Base-by-base conservation (phyloP, 2,797 vertebrate genomes). In the Gallinago stenura region DNA sequence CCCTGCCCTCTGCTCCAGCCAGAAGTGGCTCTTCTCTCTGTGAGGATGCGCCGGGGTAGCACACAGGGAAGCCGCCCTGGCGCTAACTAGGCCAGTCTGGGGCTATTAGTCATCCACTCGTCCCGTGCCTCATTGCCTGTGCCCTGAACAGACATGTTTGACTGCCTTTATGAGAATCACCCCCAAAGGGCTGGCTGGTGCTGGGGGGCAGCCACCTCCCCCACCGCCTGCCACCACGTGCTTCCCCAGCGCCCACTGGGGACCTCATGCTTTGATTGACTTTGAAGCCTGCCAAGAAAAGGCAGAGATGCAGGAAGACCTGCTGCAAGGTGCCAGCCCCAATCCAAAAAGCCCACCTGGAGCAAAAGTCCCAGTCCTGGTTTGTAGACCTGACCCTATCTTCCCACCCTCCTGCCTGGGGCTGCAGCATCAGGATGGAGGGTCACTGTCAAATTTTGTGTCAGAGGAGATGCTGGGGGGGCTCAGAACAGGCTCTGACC, bases 61-160 rank as follows among this genome's bases (percentile, higher is more conserved):
- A 53, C 1, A 0, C 8, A 53, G 31, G 0, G 0, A 89, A 78
- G 69, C 58, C 0, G 0, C 30, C 50, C 48, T 1, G 2, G 62
- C 4, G 5, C 61, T 58, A 43, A 78, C 26, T 15, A 82, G 51
- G 46, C 78, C 82, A 64, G 33, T 24, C 43, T 10, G 61, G 71
- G 54, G 60, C 57, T 35, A 43, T 87, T 79, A 95, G 66, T 89
- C 87, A 89, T 60, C n/a, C 2, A 15, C 26, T 46, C 62, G 25
- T 79, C 22, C 11, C 10, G 14, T 41, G n/a, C 18, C 54, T 91
- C 54, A 16, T 15, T 54, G 64, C 85, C 56, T 31, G 35, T 3
- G 1, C 71, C 19, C 8, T 6, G 61, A 72, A 33, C 70, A 77
- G 53, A 58, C 2, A 0, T 35, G 31, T 48, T 28, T 2, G 5